Conservation (phyloP, 1,140 invertebrate species). For the Aricia agestis region DNA sequence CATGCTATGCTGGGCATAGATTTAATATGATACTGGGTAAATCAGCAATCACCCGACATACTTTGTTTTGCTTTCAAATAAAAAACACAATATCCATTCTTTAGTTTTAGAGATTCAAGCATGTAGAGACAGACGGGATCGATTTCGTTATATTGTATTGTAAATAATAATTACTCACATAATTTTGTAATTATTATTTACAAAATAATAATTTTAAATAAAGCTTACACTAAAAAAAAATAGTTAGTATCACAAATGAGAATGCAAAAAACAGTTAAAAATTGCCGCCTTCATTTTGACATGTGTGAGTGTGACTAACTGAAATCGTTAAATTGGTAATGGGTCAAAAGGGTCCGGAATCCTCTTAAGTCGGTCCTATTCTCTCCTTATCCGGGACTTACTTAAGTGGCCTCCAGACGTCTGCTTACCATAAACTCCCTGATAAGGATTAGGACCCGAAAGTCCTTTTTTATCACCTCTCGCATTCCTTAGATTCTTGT, state of each 20-base stretch:
- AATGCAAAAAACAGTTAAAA: not conserved
- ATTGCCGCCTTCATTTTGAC: no score
- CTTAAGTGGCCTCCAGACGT: constrained; percentile 45
- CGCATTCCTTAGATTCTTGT: constrained; percentile 40
- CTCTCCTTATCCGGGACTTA: constrained; percentile 29
- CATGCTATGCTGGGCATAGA: no score
- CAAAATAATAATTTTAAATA: no score
- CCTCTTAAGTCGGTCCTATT: constrained; percentile 32
- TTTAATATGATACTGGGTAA: no score
- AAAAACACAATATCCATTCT: no score
- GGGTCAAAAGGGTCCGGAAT: constrained; percentile 26
- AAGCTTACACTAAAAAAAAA: not conserved
- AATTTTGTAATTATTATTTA: no score
- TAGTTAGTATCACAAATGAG: not conserved
- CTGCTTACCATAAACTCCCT: constrained; percentile 51
- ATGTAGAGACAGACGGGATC: no score
- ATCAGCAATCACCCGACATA: no score
- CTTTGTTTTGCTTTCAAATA: no score
- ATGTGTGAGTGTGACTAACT: not conserved
- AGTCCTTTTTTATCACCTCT: constrained; percentile 27
- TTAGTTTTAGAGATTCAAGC: no score
- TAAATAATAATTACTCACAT: no score
- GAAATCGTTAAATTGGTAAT: constrained; percentile 24
- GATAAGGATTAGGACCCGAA: constrained; percentile 45
- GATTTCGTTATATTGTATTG: no score